Conservation (phyloP, 2,113 vertebrate species). For the Erinaceus europaeus region DNA sequence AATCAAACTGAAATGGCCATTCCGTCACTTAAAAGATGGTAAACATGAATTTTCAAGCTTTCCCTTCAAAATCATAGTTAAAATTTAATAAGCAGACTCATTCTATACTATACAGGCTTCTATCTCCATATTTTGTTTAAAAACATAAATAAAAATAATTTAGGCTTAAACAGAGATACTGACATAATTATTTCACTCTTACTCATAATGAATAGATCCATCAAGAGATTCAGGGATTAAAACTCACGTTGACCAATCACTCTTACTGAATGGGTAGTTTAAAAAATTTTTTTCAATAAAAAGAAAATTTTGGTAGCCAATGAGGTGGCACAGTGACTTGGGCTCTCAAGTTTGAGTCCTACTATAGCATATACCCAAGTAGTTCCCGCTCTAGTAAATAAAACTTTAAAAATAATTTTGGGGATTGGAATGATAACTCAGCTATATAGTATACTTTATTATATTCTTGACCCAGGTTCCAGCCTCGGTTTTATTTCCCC, state of each 20-base stretch:
- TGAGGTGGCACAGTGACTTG: too few relatives aligned
- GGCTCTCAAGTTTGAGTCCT: too few relatives aligned
- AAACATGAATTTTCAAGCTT: constrained; percentile 72
- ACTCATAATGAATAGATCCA: neutral
- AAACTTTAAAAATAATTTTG: too few relatives aligned
- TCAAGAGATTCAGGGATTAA: neutral
- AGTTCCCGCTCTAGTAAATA: too few relatives aligned
- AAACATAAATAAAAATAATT: neutral
- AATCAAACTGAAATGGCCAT: constrained; percentile 82
- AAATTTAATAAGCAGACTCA: constrained; percentile 16
- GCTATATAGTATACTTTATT: too few relatives aligned
- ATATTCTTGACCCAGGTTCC: too few relatives aligned
- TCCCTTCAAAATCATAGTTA: constrained; percentile 73
- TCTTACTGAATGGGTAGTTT: too few relatives aligned
- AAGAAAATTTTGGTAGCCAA: too few relatives aligned
- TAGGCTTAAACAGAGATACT: neutral
- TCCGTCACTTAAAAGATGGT: constrained; percentile 76
- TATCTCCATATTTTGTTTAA: neutral
- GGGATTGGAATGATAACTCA: neutral
- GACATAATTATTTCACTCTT: neutral
- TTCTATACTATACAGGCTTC: neutral
- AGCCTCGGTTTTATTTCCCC: neutral
- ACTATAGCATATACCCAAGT: too few relatives aligned
- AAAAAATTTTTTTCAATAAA: too few relatives aligned
- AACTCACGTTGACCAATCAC: neutral